Evolutionary conservation across 2,888 invertebrate species (phyloP).

Genomic region (Drosophila bunnanda): DNA sequence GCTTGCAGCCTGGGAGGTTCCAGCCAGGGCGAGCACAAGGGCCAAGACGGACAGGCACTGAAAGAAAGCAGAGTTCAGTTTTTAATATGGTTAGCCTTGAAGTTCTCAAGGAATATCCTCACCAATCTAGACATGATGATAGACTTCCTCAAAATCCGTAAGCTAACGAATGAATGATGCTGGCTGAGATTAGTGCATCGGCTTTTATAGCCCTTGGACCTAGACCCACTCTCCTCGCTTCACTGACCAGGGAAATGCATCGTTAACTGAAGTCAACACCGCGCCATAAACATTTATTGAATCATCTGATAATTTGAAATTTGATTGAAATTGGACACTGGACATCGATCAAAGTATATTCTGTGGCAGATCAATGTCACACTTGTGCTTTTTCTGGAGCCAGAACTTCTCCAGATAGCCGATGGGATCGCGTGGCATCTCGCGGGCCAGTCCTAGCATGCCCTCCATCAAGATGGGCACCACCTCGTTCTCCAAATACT

Average conservation of each 20-base stretch:
- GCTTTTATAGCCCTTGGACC: conserved; percentile 56
- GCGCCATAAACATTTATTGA: conserved; percentile 58
- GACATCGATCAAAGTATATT: conserved; percentile 42
- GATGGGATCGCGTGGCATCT: conserved; percentile 62
- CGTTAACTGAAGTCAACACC: conserved; percentile 25
- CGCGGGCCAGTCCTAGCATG: conserved; percentile 63
- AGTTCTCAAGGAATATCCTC: conserved; percentile 20
- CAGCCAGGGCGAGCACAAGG: conserved; percentile 46
- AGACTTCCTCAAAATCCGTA: conserved; percentile 31
- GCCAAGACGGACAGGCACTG: conserved; percentile 53
- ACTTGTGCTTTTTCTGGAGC: conserved; percentile 60
- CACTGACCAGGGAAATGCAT: conserved; percentile 48
- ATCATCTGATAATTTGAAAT: conserved; percentile 57
- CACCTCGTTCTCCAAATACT: conserved; percentile 51
- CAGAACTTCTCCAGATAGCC: conserved; percentile 59
- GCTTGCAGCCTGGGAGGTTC: conserved; percentile 49
- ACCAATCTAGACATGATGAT: conserved; percentile 75
- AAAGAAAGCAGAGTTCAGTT: not conserved
- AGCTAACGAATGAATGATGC: conserved; percentile 64
- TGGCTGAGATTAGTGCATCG: not conserved
- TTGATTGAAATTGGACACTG: conserved; percentile 27
- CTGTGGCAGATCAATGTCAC: conserved; percentile 54
- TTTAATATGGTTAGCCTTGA: not conserved
- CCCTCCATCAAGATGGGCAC: conserved; percentile 69
- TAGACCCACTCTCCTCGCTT: conserved; percentile 26